Conservation (phyloP, 2,797 vertebrate genomes). For the Urocyon cinereoargenteus region DNA sequence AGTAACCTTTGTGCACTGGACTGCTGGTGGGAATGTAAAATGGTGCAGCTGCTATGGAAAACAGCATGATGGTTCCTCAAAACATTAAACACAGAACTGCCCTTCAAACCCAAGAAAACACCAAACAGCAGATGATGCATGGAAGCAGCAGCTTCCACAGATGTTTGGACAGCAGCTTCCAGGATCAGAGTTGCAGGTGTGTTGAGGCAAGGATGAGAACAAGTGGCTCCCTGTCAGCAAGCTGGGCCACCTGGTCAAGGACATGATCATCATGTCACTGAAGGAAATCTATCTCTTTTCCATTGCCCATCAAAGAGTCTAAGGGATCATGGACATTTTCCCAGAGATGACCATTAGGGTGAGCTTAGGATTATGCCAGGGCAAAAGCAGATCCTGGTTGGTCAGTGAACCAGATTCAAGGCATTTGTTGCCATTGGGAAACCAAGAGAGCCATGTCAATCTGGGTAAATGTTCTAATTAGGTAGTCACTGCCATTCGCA, state of each 20-base stretch:
- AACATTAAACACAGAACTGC: background rate
- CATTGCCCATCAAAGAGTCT: constrained; percentile 92
- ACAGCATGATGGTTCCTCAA: background rate
- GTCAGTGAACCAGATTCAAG: constrained; percentile 93
- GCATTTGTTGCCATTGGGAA: constrained; percentile 91
- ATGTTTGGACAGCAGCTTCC: constrained; percentile 86
- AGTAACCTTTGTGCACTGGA: background rate
- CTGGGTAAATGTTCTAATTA: constrained; percentile 92
- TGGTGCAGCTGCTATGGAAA: background rate
- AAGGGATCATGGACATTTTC: constrained; percentile 92
- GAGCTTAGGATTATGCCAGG: constrained; percentile 92
- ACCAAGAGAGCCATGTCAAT: constrained; percentile 91
- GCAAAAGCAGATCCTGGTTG: constrained; percentile 92
- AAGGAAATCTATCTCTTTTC: constrained; percentile 93
- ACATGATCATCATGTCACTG: constrained; percentile 92
- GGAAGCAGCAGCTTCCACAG: constrained; percentile 88
- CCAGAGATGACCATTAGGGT: constrained; percentile 89
- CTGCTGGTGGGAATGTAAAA: background rate
- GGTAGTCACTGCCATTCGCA: constrained; percentile 90
- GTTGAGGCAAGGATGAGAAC: constrained; percentile 89
- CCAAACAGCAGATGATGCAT: constrained; percentile 90
- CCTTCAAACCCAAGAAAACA: constrained; percentile 67
- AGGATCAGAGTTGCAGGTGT: constrained; percentile 87
- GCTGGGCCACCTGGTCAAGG: constrained; percentile 91
- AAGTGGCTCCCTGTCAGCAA: constrained; percentile 92